Evolutionary conservation across 1,140 invertebrate genomes (phyloP), one percentile per base, ranked within the genome.

Genomic region (Brachionus manjavacas): DNA sequence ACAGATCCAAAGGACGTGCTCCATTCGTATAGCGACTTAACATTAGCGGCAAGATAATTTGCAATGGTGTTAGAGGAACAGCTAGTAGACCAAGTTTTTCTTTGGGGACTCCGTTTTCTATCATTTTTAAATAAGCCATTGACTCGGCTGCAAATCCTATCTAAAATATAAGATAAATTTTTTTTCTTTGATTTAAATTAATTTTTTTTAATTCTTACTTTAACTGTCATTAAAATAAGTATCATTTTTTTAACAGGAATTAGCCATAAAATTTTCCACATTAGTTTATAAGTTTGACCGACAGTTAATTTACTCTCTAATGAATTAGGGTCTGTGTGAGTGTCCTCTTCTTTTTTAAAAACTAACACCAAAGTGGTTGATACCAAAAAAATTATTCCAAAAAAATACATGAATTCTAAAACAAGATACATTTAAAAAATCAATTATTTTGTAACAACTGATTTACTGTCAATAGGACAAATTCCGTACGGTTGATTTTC

Each of bases 111-210:
- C 98, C 97, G 70, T 93, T 93, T 90, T 99, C 97, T 7, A 98
- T 94, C 23, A 99, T 90, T 90, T 99, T 99, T 72, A 99, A 91
- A 39, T 94, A 93, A 20, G 96, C 96, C 0, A 98, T 94, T 35
- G 94, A 93, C 91, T 99, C 98, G 94, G 93, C 20, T 20, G 96
- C 95, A 91, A 99, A 99, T 23, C 95, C 96, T 86, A 98, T 92
- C 95, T 97, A 86, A 2, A 60, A 8, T 60, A 9, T 23, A 86
- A 91, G 91, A 20, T 23, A 1, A 39, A 28, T 31, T 68, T 31
- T 35, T 16, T 49, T 31, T 31, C 28, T n/a, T n/a, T n/a, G 0
- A 83, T 86, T 49, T 85, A 39, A 74, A 28, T 78, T 78, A n/a
- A n/a, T 66, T 52, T 60, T 16, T 20, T 80, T 39, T 60, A 28